These are phyloP conservation scores for Chamaetylas fuelleborni DNA, from an alignment of 2,113 vertebrate species.

Conservation along the genomic window DNA sequence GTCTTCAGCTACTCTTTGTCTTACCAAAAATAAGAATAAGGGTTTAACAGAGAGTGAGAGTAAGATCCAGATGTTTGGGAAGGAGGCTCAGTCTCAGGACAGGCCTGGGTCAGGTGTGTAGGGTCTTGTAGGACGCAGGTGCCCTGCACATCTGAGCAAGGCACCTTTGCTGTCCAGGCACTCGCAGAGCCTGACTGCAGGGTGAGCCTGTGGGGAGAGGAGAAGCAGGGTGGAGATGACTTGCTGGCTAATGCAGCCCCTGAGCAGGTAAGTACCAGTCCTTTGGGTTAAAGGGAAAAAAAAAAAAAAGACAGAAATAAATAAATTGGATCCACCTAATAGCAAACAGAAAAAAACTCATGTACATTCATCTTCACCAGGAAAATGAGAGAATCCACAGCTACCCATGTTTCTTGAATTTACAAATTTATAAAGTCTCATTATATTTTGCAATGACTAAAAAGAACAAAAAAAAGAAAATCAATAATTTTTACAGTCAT, in stretches of 20 bases:
- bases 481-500: background rate
- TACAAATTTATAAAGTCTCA: background rate
- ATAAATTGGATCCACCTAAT: fast-evolving
- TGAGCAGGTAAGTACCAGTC: background rate
- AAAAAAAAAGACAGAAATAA: background rate
- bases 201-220: background rate
- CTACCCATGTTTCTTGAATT: background rate
- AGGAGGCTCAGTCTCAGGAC: background rate
- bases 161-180: background rate
- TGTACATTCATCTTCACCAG: background rate
- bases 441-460: background rate
- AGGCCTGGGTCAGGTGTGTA: background rate
- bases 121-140: background rate
- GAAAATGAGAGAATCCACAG: background rate
- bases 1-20: background rate
- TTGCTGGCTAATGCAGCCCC: background rate
- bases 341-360: background rate
- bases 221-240: background rate
- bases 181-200: background rate
- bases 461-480: background rate
- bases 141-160: background rate
- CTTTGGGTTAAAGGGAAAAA: background rate
- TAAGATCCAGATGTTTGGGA: background rate
- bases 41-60: background rate
- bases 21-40: background rate